Percentiles rank a stretch among this genome's conserved stretches.
Conservation (phyloP, 2,113 vertebrate species). For the Cercopithecus mona region DNA sequence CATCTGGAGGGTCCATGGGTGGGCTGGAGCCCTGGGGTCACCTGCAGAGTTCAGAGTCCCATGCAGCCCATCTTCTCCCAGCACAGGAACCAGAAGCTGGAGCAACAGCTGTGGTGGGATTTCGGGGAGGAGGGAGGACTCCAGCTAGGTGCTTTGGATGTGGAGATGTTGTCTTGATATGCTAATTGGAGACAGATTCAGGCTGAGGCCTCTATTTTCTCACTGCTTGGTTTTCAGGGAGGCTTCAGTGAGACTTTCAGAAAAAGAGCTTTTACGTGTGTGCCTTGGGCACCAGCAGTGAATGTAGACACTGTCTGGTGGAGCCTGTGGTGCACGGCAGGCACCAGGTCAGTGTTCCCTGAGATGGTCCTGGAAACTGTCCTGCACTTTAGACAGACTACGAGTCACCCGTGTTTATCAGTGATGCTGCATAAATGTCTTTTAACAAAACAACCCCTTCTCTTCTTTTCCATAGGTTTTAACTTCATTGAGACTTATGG, state of each 20-base stretch:
- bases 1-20: fast-evolving
- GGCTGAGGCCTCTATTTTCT: not conserved
- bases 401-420: too few species aligned
- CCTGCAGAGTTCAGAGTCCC: not conserved
- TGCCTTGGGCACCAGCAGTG: not conserved
- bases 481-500: fast-evolving
- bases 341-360: too few species aligned
- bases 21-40: fast-evolving
- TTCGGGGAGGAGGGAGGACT: not conserved
- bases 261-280: not conserved
- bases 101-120: not conserved
- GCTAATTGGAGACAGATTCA: not conserved
- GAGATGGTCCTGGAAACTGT: fast-evolving
- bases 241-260: not conserved
- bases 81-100: too few species aligned
- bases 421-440: too few species aligned
- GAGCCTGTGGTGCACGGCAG: not conserved
- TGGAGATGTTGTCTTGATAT: not conserved
- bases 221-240: not conserved
- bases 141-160: fast-evolving
- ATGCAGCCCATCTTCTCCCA: too few species aligned
- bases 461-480: fast-evolving
- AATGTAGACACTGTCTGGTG: too few species aligned
- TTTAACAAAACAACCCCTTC: not conserved
- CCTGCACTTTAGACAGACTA: too few species aligned